These are phyloP conservation scores for Cartodere bifasciata DNA, from an alignment of 2,888 invertebrate genomes.

Conservation along the genomic window DNA sequence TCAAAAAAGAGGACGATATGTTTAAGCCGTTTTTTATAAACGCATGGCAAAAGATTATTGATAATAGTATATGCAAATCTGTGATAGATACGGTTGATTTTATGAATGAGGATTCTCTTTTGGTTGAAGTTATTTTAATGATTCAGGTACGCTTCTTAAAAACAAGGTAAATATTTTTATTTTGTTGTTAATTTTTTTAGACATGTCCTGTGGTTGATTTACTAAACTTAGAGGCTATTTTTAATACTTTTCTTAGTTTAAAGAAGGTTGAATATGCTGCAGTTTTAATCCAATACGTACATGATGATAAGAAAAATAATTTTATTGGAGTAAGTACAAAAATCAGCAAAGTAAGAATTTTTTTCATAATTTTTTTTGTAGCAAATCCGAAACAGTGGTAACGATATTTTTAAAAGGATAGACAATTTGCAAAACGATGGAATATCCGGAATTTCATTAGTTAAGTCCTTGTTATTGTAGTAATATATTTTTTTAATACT, in stretches of 20 bases:
- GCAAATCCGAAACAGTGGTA: no score
- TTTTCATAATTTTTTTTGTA: no score
- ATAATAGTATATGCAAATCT: conserved; percentile 18
- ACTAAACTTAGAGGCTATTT: conserved; percentile 22
- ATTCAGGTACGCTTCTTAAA: conserved; percentile 8
- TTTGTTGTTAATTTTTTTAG: conserved; percentile 16
- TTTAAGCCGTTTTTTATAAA: conserved; percentile 23
- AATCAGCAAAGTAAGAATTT: no score
- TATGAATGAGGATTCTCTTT: conserved; percentile 1
- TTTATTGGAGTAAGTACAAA: no score
- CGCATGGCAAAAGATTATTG: conserved; percentile 26
- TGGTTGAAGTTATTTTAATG: conserved; percentile 3
- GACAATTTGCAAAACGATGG: no score
- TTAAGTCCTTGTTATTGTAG: no score
- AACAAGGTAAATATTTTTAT: background rate
- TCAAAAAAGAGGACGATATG: conserved; percentile 18
- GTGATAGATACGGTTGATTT: conserved; percentile 1
- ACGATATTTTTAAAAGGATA: no score
- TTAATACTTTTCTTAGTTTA: conserved; percentile 20
- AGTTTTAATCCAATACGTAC: conserved; percentile 23
- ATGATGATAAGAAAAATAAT: conserved; percentile 16
- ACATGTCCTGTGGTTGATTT: conserved; percentile 26
- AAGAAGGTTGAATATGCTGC: conserved; percentile 21
- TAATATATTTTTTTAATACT: no score
- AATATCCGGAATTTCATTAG: no score